phyloP scores from a whole-genome alignment of 2,797 vertebrate genomes.

The Cygnus olor region DNA sequence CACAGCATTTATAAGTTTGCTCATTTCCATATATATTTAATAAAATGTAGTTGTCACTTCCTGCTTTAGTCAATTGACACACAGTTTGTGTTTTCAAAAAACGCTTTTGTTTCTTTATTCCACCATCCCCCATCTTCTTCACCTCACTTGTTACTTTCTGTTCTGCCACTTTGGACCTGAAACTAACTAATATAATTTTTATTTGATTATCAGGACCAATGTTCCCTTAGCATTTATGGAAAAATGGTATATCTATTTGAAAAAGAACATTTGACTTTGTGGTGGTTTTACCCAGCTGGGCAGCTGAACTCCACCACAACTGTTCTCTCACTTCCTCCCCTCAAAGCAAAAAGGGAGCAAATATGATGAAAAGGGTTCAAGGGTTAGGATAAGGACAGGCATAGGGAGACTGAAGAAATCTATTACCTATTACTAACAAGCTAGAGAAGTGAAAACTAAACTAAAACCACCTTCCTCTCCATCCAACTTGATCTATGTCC shows the following conservation, averaged over 20 bases:
- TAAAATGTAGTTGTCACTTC: constrained; percentile 3
- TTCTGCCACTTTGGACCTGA: background rate
- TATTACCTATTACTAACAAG: no score
- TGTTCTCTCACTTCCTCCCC: no score
- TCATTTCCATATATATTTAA: background rate
- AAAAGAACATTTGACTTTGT: background rate
- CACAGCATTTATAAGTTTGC: constrained; percentile 9
- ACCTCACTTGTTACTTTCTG: background rate
- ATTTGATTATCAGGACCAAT: background rate
- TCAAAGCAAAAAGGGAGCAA: no score
- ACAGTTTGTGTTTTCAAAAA: constrained; percentile 3
- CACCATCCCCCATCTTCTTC: background rate
- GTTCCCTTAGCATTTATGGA: background rate
- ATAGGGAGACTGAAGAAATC: no score
- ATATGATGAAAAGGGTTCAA: no score
- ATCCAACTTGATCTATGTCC: no score
- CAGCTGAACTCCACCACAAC: no score
- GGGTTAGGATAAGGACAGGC: no score
- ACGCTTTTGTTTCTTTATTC: background rate
- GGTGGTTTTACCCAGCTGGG: no score
- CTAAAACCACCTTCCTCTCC: no score
- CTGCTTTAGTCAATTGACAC: background rate
- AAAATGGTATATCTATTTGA: background rate
- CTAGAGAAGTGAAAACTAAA: no score
- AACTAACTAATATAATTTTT: background rate